Conservation (phyloP, 1,140 invertebrate genomes). For the Zaprionus inermis region DNA sequence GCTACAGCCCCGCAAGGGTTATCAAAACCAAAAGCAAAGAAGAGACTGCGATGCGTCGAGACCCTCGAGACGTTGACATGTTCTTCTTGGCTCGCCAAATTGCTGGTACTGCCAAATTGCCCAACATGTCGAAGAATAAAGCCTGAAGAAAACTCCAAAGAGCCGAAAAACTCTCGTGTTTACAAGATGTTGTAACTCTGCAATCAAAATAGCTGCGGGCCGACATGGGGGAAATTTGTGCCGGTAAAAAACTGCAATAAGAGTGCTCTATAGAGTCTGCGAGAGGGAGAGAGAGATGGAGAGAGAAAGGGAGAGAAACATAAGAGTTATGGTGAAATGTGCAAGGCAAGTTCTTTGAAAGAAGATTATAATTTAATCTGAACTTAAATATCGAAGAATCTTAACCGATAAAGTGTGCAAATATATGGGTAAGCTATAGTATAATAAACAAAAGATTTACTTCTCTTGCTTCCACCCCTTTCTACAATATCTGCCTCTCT, state of each 20-base stretch:
- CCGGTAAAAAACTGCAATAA: constrained; percentile 4
- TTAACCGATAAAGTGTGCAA: too few relatives aligned
- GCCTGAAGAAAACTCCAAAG: neutral
- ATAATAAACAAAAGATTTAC: too few relatives aligned
- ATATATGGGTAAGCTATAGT: too few relatives aligned
- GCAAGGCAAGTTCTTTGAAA: neutral
- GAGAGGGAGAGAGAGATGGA: neutral
- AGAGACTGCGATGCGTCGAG: neutral
- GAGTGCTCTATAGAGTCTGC: neutral
- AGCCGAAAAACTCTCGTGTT: constrained; percentile 47
- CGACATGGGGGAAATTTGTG: constrained; percentile 56
- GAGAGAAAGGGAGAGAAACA: neutral
- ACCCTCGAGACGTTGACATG: constrained; percentile 66
- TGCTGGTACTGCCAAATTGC: constrained; percentile 25
- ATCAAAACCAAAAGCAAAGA: neutral
- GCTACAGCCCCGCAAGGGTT: neutral
- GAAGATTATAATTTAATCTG: neutral
- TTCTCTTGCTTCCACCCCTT: neutral
- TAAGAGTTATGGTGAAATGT: neutral
- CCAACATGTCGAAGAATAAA: constrained; percentile 9
- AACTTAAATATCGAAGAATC: neutral
- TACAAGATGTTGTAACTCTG: constrained; percentile 70
- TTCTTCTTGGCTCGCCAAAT: constrained; percentile 50
- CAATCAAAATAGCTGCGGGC: constrained; percentile 76
- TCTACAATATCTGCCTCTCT: neutral